Conservation (phyloP, 2,888 invertebrate genomes). For the Tinea semifulvella region DNA sequence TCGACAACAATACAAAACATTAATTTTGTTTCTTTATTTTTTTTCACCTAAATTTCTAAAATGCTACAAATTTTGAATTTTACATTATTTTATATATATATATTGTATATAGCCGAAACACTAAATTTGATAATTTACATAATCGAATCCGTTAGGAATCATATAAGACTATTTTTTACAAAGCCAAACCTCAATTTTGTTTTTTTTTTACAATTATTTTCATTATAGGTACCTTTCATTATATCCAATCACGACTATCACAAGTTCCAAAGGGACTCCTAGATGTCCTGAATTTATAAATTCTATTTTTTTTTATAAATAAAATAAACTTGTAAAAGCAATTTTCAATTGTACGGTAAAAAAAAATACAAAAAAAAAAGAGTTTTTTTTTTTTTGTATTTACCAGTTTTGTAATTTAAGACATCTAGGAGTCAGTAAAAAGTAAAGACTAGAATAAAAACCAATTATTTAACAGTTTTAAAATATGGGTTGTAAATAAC, state of each 20-base stretch:
- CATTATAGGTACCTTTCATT: not conserved
- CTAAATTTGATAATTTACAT: constrained; percentile 13
- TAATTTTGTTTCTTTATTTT: constrained; percentile 39
- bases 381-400: not conserved
- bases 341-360: no score
- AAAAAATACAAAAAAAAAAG: not conserved
- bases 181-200: constrained; percentile 5
- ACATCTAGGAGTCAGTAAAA: no score
- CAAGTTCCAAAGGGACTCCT: constrained; percentile 2
- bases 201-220: constrained; percentile 22
- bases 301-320: no score
- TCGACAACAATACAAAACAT: constrained; percentile 36
- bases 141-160: no score
- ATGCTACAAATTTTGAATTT: constrained; percentile 46
- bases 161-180: constrained; percentile 3
- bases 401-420: no score
- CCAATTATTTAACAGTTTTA: no score
- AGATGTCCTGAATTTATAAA: not conserved
- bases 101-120: constrained; percentile 13
- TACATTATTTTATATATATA: constrained; percentile 22
- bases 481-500: no score
- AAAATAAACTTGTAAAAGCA: no score
- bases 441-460: no score
- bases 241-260: constrained; percentile 13
- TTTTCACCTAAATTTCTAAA: constrained; percentile 37